Evolutionary conservation across 2,113 vertebrate species (phyloP).

Genomic region (Poecilia latipinna): DNA sequence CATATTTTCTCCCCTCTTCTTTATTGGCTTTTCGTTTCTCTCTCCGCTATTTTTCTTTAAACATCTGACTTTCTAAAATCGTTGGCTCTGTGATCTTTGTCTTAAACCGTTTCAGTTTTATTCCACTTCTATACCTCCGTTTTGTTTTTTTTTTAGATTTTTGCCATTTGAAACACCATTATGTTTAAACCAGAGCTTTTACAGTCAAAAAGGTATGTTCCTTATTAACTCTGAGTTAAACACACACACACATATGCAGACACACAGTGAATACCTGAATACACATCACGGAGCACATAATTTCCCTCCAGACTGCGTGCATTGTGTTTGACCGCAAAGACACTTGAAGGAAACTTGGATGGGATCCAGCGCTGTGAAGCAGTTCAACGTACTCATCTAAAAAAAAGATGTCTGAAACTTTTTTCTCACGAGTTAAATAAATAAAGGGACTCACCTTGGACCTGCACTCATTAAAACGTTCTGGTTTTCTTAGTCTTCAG

Average conservation of each 20-base stretch:
- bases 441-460: conserved; percentile 57
- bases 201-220: conserved; percentile 56
- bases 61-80: not conserved
- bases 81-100: not conserved
- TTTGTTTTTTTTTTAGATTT: conserved; percentile 4
- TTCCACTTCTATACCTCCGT: conserved; percentile 6
- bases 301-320: conserved; percentile 28
- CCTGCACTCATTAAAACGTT: conserved; percentile 61
- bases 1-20: not conserved
- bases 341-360: conserved; percentile 23
- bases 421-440: conserved; percentile 54
- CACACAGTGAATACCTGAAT: conserved; percentile 7
- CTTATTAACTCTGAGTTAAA: conserved; percentile 30
- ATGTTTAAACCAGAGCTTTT: conserved; percentile 58
- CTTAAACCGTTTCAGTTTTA: conserved; percentile 4
- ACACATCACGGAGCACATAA: conserved; percentile 30
- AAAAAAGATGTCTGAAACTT: conserved; percentile 45
- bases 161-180: conserved; percentile 37
- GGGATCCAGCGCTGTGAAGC: conserved; percentile 35
- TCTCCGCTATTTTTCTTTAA: too few species aligned
- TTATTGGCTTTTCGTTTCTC: conserved; percentile 5
- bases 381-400: conserved; percentile 46
- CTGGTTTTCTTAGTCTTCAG: conserved; percentile 45
- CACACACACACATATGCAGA: conserved; percentile 8
- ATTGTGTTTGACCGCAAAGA: conserved; percentile 46